These are phyloP conservation scores for Platyrinchus mystaceus DNA, from an alignment of 2,797 vertebrate species.

Conservation along the genomic window DNA sequence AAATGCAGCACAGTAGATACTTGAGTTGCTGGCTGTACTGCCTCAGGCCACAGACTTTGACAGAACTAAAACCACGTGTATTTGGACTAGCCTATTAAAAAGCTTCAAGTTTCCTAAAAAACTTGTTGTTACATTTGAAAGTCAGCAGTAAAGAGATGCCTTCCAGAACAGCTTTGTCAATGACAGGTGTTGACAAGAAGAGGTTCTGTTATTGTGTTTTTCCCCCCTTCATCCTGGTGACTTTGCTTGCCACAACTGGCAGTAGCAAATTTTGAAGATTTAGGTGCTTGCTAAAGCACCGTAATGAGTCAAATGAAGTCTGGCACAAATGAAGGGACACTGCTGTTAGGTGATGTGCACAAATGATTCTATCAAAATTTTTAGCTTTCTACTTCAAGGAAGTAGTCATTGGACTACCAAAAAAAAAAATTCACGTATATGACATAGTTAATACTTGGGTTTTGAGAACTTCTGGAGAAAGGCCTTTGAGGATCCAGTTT, in stretches of 20 bases:
- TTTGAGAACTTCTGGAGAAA: neutral
- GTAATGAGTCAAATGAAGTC: neutral
- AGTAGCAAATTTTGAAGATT: neutral
- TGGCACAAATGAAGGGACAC: neutral
- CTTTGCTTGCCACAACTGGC: neutral
- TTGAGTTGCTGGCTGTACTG: neutral
- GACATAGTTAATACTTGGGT: neutral
- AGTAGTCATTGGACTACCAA: neutral
- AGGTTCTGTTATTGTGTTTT: neutral
- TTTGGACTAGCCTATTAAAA: neutral
- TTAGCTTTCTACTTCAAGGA: neutral
- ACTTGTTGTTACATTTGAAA: neutral
- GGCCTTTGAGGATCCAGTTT: neutral
- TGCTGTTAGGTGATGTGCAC: neutral
- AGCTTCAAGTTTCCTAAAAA: neutral
- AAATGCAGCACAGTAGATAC: neutral
- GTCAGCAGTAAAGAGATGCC: neutral
- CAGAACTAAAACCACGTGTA: neutral
- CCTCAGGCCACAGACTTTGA: neutral
- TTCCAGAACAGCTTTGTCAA: neutral
- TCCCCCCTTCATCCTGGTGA: neutral
- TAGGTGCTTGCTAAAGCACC: neutral
- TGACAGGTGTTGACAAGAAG: neutral
- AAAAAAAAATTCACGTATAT: neutral
- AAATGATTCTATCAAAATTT: neutral